Percentiles rank a stretch among this genome's conserved stretches.
Evolutionary conservation across 2,113 vertebrate species (phyloP).

Genomic region (Oncorhynchus masou): DNA sequence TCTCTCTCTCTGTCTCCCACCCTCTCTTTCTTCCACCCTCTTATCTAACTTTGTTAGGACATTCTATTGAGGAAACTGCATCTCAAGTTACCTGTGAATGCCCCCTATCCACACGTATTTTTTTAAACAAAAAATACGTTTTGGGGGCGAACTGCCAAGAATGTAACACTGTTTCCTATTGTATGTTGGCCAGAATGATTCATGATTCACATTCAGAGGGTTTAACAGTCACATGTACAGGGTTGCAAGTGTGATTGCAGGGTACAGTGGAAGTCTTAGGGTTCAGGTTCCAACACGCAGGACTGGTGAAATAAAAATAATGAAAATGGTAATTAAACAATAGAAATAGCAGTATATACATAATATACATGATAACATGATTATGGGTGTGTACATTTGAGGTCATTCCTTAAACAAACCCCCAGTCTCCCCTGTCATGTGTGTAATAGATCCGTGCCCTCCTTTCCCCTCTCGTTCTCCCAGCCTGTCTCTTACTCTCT

Average conservation of each 20-base stretch:
- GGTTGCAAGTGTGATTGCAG: no score
- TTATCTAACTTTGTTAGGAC: no score
- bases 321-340: no score
- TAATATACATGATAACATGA: not conserved
- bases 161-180: no score
- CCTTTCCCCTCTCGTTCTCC: not conserved
- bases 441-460: not conserved
- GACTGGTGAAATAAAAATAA: no score
- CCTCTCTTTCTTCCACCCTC: not conserved
- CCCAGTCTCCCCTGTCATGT: not conserved
- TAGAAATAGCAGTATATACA: no score
- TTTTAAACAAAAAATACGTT: not conserved
- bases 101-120: not conserved
- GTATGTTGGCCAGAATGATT: not conserved
- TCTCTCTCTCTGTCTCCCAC: not conserved
- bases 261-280: no score
- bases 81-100: no score
- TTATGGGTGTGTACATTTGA: not conserved
- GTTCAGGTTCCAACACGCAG: no score
- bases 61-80: no score
- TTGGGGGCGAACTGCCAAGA: not conserved
- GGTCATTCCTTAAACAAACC: not conserved
- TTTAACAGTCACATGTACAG: no score
- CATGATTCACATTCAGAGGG: not conserved
- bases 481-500: not conserved